Base-by-base conservation (phyloP, 2,888 invertebrate species). In the Penaeus monodon region DNA sequence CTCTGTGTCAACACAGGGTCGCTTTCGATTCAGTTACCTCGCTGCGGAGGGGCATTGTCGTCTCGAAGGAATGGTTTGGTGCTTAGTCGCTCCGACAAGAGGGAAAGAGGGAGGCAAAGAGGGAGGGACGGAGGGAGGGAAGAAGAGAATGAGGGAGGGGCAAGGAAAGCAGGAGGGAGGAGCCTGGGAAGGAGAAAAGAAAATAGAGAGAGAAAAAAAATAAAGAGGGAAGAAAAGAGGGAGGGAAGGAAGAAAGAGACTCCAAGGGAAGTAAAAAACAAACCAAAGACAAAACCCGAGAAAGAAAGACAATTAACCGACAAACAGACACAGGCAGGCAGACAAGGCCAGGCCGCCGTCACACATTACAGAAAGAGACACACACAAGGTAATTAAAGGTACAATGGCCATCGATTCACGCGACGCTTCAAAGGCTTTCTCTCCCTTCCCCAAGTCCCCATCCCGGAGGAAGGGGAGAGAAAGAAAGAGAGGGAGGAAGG, bases 151-250 rank as follows among this genome's bases (percentile, higher is more conserved):
- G 3, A 33, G 70, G 24, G 29, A 17, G 70, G 29, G 3, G 24
- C 2, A n/a, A 24, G 17, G n/a, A 3, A 68, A 17, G n/a, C 1
- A 24, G 24, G 70, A 3, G 17, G 70, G 70, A 3, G 12, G 2
- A 0, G 12, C 1, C 17, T 1, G 2, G n/a, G 24, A 3, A 17
- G 17, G n/a, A 1, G 29, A 12, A 24, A 20, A 3, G 1, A 2
- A 17, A 17, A 24, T 0, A 12, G 0, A 1, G n/a, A 29, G 0
- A 27, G 24, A 7, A 68, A 7, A 17, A 8, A 17, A 8, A 68
- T 4, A 68, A 7, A 29, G 17, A 68, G 20, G 8, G 29, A 68
- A 7, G 7, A 8, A 17, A 8, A 68, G 68, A 68, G 20, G 7
- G 17, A 68, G 20, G 8, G 20, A 2, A 68, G 7, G 68, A 8